Conservation (phyloP, 2,888 invertebrate genomes). For the Notodonta dromedarius region DNA sequence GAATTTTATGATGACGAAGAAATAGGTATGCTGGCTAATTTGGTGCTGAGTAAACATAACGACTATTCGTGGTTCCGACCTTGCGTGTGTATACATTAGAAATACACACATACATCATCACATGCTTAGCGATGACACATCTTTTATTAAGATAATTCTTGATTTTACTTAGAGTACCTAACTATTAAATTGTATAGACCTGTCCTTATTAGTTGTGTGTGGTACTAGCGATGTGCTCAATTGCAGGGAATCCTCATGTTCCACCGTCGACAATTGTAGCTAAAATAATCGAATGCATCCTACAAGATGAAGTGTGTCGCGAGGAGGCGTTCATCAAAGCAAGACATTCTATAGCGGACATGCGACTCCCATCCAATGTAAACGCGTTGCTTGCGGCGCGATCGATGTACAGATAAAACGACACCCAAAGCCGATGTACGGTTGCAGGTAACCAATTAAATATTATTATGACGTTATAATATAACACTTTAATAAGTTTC, state of each 20-base stretch:
- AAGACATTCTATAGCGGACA: conserved; percentile 77
- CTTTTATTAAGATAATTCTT: too few relatives aligned
- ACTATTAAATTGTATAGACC: neutral
- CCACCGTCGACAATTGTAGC: conserved; percentile 92
- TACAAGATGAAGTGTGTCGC: conserved; percentile 83
- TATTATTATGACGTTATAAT: neutral
- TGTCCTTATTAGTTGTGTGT: neutral
- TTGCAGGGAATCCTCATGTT: conserved; percentile 89
- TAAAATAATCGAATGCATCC: conserved; percentile 90
- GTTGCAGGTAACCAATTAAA: neutral
- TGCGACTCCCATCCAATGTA: conserved; percentile 62
- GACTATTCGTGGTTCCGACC: neutral
- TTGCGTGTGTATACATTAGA: neutral
- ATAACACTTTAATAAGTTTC: neutral
- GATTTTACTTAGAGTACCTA: too few relatives aligned
- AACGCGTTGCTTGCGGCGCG: conserved; percentile 60
- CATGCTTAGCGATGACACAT: too few relatives aligned
- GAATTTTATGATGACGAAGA: neutral
- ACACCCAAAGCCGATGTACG: neutral
- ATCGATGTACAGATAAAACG: conserved; percentile 23
- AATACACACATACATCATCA: too few relatives aligned
- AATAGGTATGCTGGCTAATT: neutral
- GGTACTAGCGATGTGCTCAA: conserved; percentile 1
- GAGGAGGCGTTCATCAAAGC: conserved; percentile 71
- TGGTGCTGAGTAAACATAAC: neutral